phyloP scores from a whole-genome alignment of 1,140 invertebrate genomes.

The Trichogramma pretiosum region DNA sequence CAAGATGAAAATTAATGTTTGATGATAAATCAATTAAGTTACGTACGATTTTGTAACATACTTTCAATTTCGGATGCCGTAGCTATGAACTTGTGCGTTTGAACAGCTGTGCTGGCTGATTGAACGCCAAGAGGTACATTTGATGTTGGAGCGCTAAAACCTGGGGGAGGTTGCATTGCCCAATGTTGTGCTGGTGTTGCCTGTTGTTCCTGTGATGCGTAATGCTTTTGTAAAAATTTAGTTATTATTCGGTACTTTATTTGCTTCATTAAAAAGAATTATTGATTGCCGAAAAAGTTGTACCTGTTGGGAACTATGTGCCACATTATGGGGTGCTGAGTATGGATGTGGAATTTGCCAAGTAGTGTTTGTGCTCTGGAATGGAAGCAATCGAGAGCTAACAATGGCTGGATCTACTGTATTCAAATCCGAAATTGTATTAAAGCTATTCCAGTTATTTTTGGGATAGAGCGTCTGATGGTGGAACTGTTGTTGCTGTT shows the following conservation, averaged over 20 bases:
- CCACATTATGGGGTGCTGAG: slow-evolving; percentile 35
- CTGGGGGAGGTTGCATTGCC: slow-evolving; percentile 46
- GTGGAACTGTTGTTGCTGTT: slow-evolving; percentile 35
- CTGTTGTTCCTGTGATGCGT: slow-evolving; percentile 35
- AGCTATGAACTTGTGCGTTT: slow-evolving; percentile 43
- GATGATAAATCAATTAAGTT: no score
- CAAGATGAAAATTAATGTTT: not conserved
- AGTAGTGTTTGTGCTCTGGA: slow-evolving; percentile 38
- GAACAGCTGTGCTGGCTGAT: slow-evolving; percentile 39
- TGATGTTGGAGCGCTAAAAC: slow-evolving; percentile 40
- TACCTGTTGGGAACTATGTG: slow-evolving; percentile 43
- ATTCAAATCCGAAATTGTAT: slow-evolving; percentile 63
- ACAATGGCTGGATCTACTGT: slow-evolving; percentile 80
- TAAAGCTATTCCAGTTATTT: slow-evolving; percentile 42
- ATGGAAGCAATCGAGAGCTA: slow-evolving; percentile 52
- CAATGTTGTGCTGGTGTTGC: slow-evolving; percentile 41
- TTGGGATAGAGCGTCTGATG: slow-evolving; percentile 40
- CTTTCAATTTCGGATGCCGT: slow-evolving; percentile 44
- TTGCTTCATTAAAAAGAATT: no score
- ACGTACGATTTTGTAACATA: no score
- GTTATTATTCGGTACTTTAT: no score
- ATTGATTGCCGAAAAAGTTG: no score
- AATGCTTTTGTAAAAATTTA: no score
- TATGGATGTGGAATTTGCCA: slow-evolving; percentile 43
- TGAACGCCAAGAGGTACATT: slow-evolving; percentile 36